phyloP scores from a whole-genome alignment of 2,888 invertebrate species.

The Metacarcinus magister region DNA sequence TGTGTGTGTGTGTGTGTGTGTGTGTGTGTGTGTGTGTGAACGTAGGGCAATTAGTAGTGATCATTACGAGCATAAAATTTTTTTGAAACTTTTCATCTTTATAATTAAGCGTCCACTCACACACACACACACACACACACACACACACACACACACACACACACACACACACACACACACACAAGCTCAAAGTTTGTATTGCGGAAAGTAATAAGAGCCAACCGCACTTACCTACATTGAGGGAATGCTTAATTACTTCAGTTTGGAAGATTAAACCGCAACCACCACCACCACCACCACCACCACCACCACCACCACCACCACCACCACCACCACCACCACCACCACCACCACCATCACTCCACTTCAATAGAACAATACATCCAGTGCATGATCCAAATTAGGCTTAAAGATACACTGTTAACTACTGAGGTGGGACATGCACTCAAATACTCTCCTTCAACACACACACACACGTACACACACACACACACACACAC shows the following conservation, averaged over 20 bases:
- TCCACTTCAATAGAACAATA: background rate
- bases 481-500: background rate
- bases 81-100: background rate
- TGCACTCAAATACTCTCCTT: too few relatives aligned
- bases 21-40: conserved; percentile 42
- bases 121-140: conserved; percentile 51
- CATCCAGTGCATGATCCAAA: background rate
- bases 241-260: background rate
- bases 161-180: background rate
- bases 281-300: background rate
- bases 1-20: conserved; percentile 50
- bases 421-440: background rate
- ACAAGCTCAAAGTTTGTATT: background rate
- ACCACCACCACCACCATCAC: background rate
- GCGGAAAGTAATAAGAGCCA: conserved; percentile 28
- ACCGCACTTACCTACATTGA: conserved; percentile 10
- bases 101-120: background rate
- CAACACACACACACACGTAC: too few relatives aligned
- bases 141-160: conserved; percentile 42
- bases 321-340: background rate
- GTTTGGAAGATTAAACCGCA: conserved; percentile 1
- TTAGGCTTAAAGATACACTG: background rate
- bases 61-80: background rate
- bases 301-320: background rate
- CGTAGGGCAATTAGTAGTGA: conserved; percentile 4